Conservation (phyloP, 2,888 invertebrate genomes). For the Lamellibrachia columna region DNA sequence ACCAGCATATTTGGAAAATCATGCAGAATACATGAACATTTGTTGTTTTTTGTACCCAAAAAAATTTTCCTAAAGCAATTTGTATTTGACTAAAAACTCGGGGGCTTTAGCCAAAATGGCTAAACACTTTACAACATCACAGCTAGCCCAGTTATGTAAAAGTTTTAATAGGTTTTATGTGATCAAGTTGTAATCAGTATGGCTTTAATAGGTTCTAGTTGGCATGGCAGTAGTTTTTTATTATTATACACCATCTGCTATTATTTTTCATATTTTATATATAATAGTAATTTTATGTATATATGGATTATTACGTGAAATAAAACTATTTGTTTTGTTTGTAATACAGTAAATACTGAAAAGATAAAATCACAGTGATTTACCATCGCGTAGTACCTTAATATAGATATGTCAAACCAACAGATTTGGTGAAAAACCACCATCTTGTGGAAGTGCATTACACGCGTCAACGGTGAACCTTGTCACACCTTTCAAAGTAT, state of each 20-base stretch:
- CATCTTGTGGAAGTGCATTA: not conserved
- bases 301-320: not conserved
- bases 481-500: not conserved
- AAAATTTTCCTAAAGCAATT: no score
- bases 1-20: no score
- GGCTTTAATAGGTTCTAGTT: not conserved
- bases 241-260: not conserved
- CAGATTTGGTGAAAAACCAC: not conserved
- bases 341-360: not conserved
- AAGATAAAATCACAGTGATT: not conserved
- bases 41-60: no score
- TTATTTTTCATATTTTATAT: not conserved
- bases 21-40: no score
- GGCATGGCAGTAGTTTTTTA: not conserved
- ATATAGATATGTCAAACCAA: not conserved
- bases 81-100: no score
- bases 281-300: not conserved
- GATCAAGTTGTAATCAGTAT: not conserved
- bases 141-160: no score
- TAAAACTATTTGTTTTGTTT: no score
- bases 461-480: not conserved
- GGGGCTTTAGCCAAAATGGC: no score
- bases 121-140: no score
- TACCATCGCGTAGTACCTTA: not conserved
- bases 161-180: not conserved